Percentiles rank a stretch among this genome's conserved stretches.
Conservation (phyloP, 2,888 invertebrate species). For the Malthinus seriepunctatus region DNA sequence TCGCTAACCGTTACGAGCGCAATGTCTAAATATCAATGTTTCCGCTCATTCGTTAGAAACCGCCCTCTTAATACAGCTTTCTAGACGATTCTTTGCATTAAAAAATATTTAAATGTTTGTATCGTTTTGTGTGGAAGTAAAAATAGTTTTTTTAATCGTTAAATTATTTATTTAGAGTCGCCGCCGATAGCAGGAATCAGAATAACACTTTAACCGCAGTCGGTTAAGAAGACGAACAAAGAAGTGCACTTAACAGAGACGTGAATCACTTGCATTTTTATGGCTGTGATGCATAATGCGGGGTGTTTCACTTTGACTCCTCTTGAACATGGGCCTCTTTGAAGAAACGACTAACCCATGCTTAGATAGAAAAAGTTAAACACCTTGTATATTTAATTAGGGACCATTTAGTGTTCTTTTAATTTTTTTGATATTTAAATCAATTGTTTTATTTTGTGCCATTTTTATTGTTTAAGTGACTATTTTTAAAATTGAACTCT, state of each 20-base stretch:
- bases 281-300: slow-evolving; percentile 52
- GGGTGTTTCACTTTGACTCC: too few relatives aligned
- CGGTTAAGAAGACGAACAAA: slow-evolving; percentile 45
- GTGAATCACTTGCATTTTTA: slow-evolving; percentile 47
- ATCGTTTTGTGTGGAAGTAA: too few relatives aligned
- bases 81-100: background rate
- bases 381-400: slow-evolving; percentile 35
- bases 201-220: slow-evolving; percentile 63
- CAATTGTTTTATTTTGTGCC: slow-evolving; percentile 31
- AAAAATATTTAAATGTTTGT: too few relatives aligned
- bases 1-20: too few relatives aligned
- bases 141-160: too few relatives aligned
- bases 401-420: slow-evolving; percentile 47
- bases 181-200: slow-evolving; percentile 63
- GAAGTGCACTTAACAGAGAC: slow-evolving; percentile 34
- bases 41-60: too few relatives aligned
- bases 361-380: too few relatives aligned
- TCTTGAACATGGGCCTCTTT: too few relatives aligned
- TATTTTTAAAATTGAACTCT: slow-evolving; percentile 23
- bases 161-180: slow-evolving; percentile 57
- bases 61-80: too few relatives aligned
- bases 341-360: too few relatives aligned
- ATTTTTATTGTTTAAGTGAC: slow-evolving; percentile 31
- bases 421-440: slow-evolving; percentile 25
- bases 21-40: too few relatives aligned